phyloP scores from a whole-genome alignment of 2,888 invertebrate species.

The Drosophila ustulata region DNA sequence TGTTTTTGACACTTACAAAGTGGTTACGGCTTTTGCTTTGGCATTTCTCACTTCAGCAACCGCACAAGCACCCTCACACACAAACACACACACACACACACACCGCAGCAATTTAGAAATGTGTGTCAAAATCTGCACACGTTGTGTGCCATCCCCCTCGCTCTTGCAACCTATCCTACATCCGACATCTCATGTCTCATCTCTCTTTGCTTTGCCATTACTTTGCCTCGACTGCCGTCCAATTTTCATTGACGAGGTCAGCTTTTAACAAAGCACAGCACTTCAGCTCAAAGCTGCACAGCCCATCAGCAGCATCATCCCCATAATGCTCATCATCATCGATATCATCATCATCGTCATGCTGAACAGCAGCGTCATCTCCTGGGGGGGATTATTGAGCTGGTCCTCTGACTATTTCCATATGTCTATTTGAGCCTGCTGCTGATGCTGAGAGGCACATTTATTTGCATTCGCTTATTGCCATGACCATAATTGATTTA shows the following conservation, averaged over 20 bases:
- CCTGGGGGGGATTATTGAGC: slow-evolving; percentile 30
- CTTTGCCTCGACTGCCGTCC: slow-evolving; percentile 43
- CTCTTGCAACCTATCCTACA: not conserved
- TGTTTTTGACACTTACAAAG: slow-evolving; percentile 78
- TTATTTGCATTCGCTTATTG: slow-evolving; percentile 47
- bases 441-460: slow-evolving; percentile 6
- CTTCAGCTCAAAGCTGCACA: slow-evolving; percentile 48
- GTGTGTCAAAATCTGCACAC: slow-evolving; percentile 73
- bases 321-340: slow-evolving; percentile 5
- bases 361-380: slow-evolving; percentile 17
- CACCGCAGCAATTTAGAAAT: slow-evolving; percentile 67
- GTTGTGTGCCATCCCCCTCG: slow-evolving; percentile 36
- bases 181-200: not conserved
- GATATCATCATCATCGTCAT: slow-evolving; percentile 3
- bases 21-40: slow-evolving; percentile 79
- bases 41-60: slow-evolving; percentile 78
- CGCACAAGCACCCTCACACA: slow-evolving; percentile 54
- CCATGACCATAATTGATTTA: slow-evolving; percentile 43
- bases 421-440: slow-evolving; percentile 11
- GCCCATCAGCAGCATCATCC: slow-evolving; percentile 1
- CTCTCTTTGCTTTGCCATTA: slow-evolving; percentile 22
- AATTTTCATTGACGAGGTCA: slow-evolving; percentile 74
- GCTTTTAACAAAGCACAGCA: slow-evolving; percentile 65
- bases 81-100: slow-evolving; percentile 20
- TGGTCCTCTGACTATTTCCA: slow-evolving; percentile 16